Evolutionary conservation across 1,140 invertebrate genomes (phyloP), one percentile per base, ranked within the genome.

Genomic region (Ooceraea biroi): DNA sequence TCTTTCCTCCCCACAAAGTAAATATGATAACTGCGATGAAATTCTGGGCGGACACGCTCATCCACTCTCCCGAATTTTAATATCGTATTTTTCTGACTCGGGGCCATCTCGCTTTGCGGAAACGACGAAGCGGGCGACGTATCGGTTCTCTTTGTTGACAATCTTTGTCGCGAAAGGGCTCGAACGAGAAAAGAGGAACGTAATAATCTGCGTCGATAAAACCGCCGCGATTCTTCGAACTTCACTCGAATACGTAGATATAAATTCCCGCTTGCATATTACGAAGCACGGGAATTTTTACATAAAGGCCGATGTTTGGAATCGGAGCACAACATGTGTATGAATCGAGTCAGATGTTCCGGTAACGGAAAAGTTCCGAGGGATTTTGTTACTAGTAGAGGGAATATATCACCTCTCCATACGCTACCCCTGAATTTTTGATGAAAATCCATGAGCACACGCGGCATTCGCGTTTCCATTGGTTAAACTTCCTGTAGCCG

Each of bases 381-480:
- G 14, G 11, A 3, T 52, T 27, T 7, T 17, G 27, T 17, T 0
- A 22, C n/a, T 12, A 4, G 46, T 48, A 12, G 12, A n/a, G n/a
- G 19, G n/a, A 77, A 68, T 77, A 44, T 36, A n/a, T n/a, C n/a
- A n/a, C n/a, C 50, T 30, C 17, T 1, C 46, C 12, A 17, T 22
- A 46, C 11, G 10, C n/a, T 30, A 30, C 41, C 10, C 11, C 19
- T 19, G 36, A 76, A 83, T 19, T 36, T 69, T 69, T 52, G 17
- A 69, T 69, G 25, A 52, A 69, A 69, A 69, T 50, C 66, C 66
- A n/a, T 68, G 22, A 68, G 25, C 27, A 65, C 12, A 46, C 27
- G 22, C 7, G n/a, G 17, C 8, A 27, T 36, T 52, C 48, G 4
- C 48, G 30, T 19, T 60, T 8, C 22, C 25, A 74, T 74, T 60